Evolutionary conservation across 2,797 vertebrate genomes (phyloP).

Genomic region (Selene dorsalis): DNA sequence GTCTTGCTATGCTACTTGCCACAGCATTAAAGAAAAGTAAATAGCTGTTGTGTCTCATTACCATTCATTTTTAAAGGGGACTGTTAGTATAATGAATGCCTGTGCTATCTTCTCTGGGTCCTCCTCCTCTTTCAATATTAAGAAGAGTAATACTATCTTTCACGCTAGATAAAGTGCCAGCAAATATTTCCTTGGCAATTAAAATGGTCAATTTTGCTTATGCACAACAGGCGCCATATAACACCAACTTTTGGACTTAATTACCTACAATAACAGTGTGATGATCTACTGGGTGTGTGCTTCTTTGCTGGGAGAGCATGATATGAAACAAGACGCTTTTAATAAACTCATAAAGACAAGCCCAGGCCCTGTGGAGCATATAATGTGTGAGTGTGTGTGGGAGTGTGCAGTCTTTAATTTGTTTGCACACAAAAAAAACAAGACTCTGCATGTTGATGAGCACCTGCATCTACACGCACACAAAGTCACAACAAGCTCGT

Average conservation of each 20-base stretch:
- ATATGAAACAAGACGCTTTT: slow-evolving; percentile 82
- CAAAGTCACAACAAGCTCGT: slow-evolving; percentile 15
- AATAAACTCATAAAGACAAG: slow-evolving; percentile 81
- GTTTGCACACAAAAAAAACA: slow-evolving; percentile 63
- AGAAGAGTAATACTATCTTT: slow-evolving; percentile 77
- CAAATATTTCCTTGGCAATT: slow-evolving; percentile 81
- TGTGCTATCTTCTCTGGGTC: slow-evolving; percentile 52
- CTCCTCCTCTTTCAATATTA: slow-evolving; percentile 75
- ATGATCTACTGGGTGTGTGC: slow-evolving; percentile 78
- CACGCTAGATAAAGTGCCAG: slow-evolving; percentile 75
- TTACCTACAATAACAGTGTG: slow-evolving; percentile 82
- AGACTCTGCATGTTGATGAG: slow-evolving; percentile 33
- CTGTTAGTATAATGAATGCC: slow-evolving; percentile 81
- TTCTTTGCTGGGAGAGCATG: slow-evolving; percentile 72
- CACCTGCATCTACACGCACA: slow-evolving; percentile 40
- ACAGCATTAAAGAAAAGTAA: slow-evolving; percentile 79
- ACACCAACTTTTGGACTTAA: slow-evolving; percentile 79
- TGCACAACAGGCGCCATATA: slow-evolving; percentile 75
- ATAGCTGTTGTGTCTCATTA: slow-evolving; percentile 82
- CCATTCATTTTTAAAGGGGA: slow-evolving; percentile 81
- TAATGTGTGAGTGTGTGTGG: slow-evolving; percentile 70
- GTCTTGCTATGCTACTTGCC: slow-evolving; percentile 57
- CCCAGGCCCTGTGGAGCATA: slow-evolving; percentile 72
- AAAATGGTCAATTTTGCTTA: slow-evolving; percentile 82
- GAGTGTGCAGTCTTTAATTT: slow-evolving; percentile 74